Evolutionary conservation across 2,113 vertebrate genomes (phyloP).

Genomic region (Melospiza georgiana): DNA sequence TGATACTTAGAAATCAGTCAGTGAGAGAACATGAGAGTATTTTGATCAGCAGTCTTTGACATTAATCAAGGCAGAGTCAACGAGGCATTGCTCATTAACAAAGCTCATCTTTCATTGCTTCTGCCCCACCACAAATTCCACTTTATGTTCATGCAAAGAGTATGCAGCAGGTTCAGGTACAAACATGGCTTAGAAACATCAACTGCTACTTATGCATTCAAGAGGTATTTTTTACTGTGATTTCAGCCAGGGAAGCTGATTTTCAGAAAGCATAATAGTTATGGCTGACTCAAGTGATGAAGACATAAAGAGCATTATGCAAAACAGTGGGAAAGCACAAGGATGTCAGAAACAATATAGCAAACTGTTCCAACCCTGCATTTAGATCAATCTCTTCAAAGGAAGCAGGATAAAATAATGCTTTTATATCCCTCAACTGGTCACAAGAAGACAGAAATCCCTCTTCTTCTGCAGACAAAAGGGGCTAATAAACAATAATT

Average conservation of each 20-base stretch:
- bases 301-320: neutral
- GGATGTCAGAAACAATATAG: neutral
- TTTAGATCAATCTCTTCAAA: neutral
- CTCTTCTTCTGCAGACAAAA: neutral
- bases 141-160: neutral
- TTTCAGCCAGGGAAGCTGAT: neutral
- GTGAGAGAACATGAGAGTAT: neutral
- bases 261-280: neutral
- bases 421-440: neutral
- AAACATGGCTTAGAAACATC: neutral
- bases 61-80: constrained; percentile 12
- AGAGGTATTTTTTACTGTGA: neutral
- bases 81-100: neutral
- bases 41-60: constrained; percentile 9
- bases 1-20: neutral
- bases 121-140: neutral
- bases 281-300: neutral
- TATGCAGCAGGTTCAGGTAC: neutral
- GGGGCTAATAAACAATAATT: neutral
- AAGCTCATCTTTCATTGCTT: neutral
- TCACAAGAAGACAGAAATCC: neutral
- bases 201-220: neutral
- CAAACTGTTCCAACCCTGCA: neutral
- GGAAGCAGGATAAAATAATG: neutral
- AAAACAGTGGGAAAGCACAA: neutral